These are phyloP conservation scores for Holotrichia oblita DNA, from an alignment of 1,140 invertebrate genomes.

Conservation along the genomic window DNA sequence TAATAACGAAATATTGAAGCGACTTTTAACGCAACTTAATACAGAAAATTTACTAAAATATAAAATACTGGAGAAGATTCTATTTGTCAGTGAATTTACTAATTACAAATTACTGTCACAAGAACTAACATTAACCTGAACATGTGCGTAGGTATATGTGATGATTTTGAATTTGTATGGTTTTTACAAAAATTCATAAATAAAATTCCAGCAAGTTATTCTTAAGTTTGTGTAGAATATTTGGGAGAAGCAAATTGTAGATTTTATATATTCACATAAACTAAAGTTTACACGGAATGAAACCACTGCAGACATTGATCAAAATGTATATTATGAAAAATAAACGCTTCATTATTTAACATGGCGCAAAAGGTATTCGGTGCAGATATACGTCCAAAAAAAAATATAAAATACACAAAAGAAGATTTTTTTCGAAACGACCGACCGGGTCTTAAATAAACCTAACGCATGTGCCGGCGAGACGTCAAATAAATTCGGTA, in stretches of 20 bases:
- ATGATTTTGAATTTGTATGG: neutral
- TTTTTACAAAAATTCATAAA: neutral
- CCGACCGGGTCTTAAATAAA: constrained; percentile 24
- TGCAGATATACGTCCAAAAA: neutral
- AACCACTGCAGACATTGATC: constrained; percentile 8
- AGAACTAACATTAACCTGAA: no score
- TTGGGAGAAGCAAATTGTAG: neutral
- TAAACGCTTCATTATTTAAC: constrained; percentile 17
- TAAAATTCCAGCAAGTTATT: neutral
- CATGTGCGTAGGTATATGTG: no score
- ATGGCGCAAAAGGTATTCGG: constrained; percentile 15
- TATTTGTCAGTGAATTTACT: no score
- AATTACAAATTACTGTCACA: no score
- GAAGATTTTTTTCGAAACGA: constrained; percentile 13
- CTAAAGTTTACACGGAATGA: neutral
- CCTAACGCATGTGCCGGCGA: constrained; percentile 33
- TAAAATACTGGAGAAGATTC: no score
- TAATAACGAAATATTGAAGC: no score
- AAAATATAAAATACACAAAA: constrained; percentile 29
- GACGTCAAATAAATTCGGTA: constrained; percentile 32
- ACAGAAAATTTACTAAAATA: no score
- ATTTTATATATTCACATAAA: neutral
- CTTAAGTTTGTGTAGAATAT: neutral
- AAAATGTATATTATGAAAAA: neutral
- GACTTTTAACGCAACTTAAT: no score